These are phyloP conservation scores for Actinia tenebrosa DNA, from an alignment of 64 coral and sea anemone species.

Conservation along the genomic window DNA sequence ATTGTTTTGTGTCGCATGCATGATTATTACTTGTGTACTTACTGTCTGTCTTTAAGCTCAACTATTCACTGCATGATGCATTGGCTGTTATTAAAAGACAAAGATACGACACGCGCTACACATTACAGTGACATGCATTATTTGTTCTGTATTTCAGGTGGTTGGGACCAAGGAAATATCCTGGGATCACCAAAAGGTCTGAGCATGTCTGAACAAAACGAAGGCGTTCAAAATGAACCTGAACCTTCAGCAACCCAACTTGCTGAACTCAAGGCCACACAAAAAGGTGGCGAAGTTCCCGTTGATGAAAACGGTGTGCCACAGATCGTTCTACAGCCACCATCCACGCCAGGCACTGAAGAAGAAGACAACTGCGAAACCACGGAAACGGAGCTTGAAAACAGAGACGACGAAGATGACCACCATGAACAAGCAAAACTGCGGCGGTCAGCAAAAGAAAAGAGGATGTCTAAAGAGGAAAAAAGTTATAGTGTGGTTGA, in stretches of 20 bases:
- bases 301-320: conserved; percentile 20
- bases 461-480: conserved; percentile 2
- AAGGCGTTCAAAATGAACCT: background rate
- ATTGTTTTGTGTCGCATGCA: no score
- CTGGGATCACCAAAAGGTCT: background rate
- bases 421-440: background rate
- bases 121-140: background rate
- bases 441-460: background rate
- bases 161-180: conserved; percentile 22
- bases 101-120: no score
- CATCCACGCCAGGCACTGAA: conserved; percentile 42
- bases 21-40: no score
- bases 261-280: background rate
- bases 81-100: no score
- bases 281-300: background rate
- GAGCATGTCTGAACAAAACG: conserved; percentile 10
- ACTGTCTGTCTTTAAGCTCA: no score
- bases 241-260: background rate
- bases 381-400: conserved; percentile 44
- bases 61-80: no score
- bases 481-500: background rate
- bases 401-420: conserved; percentile 10
- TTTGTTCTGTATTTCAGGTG: background rate
- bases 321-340: conserved; percentile 52
- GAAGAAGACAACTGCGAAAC: conserved; percentile 51